phyloP scores from a whole-genome alignment of 2,888 invertebrate genomes.

The Pardosa pseudoannulata region DNA sequence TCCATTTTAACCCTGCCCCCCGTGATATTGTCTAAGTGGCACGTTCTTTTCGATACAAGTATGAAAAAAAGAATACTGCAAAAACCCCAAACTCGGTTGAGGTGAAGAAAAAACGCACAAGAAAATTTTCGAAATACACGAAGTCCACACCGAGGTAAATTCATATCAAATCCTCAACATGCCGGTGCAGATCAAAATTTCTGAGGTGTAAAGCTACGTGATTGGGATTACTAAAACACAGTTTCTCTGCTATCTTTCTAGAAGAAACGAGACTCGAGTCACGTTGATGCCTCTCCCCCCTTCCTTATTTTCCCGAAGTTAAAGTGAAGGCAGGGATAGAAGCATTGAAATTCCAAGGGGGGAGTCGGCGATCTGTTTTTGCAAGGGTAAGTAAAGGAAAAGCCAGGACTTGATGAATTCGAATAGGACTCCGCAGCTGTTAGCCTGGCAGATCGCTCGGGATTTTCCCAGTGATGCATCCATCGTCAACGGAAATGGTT shows the following conservation, averaged over 20 bases:
- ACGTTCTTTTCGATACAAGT: background rate
- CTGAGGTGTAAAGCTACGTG: slow-evolving; percentile 33
- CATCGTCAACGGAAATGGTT: slow-evolving; percentile 49
- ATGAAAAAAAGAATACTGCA: background rate
- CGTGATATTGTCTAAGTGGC: background rate
- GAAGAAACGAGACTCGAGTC: background rate
- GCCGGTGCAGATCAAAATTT: slow-evolving; percentile 44
- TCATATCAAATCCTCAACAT: slow-evolving; percentile 48
- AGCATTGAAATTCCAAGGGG: slow-evolving; percentile 10
- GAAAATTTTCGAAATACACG: background rate
- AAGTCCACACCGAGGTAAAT: slow-evolving; percentile 26
- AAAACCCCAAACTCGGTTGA: background rate
- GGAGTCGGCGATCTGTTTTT: slow-evolving; percentile 34
- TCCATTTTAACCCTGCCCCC: background rate
- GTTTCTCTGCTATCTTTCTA: background rate
- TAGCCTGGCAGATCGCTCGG: slow-evolving; percentile 17
- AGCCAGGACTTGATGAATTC: slow-evolving; percentile 42
- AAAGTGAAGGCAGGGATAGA: background rate
- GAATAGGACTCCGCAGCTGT: slow-evolving; percentile 52
- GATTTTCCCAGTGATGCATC: slow-evolving; percentile 11
- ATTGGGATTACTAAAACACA: slow-evolving; percentile 7
- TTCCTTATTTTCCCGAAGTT: background rate
- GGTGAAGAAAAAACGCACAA: background rate
- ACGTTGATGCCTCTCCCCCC: background rate
- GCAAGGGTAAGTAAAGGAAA: slow-evolving; percentile 19